Conservation (phyloP, 2,113 vertebrate species). For the Circaetus cinerascens region DNA sequence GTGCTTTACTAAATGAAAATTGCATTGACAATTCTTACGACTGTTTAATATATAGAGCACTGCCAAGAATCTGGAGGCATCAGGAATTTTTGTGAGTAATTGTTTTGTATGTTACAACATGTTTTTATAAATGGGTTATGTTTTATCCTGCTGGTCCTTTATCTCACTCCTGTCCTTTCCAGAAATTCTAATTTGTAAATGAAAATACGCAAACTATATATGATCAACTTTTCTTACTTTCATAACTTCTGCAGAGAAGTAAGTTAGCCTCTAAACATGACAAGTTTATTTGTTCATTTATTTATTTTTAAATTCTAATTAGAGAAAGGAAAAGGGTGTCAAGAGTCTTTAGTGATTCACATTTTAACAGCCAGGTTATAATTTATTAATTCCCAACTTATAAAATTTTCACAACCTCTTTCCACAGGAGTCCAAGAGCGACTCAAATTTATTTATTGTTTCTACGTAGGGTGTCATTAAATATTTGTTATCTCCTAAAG, state of each 20-base stretch:
- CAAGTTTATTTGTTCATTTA: constrained; percentile 72
- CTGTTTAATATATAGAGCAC: background rate
- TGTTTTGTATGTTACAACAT: background rate
- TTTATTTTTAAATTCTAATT: constrained; percentile 80
- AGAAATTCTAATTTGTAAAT: constrained; percentile 9
- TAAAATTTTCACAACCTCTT: constrained; percentile 79
- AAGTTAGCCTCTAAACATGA: constrained; percentile 45
- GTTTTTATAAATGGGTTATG: background rate
- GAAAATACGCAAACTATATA: background rate
- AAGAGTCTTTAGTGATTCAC: constrained; percentile 77
- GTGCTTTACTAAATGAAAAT: background rate
- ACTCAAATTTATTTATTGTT: constrained; percentile 84
- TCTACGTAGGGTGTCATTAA: constrained; percentile 81
- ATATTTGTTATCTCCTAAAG: constrained; percentile 82
- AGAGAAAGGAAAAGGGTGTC: constrained; percentile 75
- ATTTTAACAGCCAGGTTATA: constrained; percentile 82
- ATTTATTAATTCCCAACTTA: constrained; percentile 83
- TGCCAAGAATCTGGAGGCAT: background rate
- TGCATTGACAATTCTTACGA: background rate
- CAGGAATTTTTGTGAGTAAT: background rate
- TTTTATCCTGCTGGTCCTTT: background rate
- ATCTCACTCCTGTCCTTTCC: background rate
- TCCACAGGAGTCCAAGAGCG: constrained; percentile 75
- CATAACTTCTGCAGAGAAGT: background rate
- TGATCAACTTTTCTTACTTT: constrained; percentile 37